Conservation (phyloP, 2,797 vertebrate genomes). For the Acestrorhynchus altus region DNA sequence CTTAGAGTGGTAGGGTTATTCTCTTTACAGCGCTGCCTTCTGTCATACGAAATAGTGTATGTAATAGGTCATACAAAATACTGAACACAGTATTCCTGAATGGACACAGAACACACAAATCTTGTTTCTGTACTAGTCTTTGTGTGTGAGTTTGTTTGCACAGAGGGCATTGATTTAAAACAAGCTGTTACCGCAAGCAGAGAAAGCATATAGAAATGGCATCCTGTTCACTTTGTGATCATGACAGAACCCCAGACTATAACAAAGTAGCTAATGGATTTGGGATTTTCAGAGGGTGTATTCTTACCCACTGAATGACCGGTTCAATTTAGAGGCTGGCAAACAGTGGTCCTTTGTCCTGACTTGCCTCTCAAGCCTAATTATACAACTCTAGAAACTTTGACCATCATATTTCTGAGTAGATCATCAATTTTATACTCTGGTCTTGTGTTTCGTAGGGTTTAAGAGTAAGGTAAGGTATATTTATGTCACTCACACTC, state of each 20-base stretch:
- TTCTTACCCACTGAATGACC: conserved; percentile 40
- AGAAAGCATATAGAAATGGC: conserved; percentile 72
- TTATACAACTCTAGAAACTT: conserved; percentile 16
- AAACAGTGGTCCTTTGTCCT: conserved; percentile 55
- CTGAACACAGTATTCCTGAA: conserved; percentile 39
- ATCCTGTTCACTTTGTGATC: conserved; percentile 74
- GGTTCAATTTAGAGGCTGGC: conserved; percentile 48
- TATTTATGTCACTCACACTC: neutral
- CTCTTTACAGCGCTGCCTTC: conserved; percentile 21
- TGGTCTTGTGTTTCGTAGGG: neutral
- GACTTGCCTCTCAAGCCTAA: conserved; percentile 55
- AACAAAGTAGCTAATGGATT: conserved; percentile 52
- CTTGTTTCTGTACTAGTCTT: conserved; percentile 37
- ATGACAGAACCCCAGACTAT: conserved; percentile 41
- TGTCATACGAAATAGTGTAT: conserved; percentile 27
- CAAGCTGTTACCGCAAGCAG: conserved; percentile 61
- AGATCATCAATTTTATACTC: conserved; percentile 8
- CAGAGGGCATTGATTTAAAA: conserved; percentile 49
- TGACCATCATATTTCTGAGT: conserved; percentile 10
- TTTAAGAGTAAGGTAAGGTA: neutral
- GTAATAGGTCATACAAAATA: conserved; percentile 36
- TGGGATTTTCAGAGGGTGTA: conserved; percentile 37
- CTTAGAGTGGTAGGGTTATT: conserved; percentile 12
- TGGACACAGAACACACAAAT: conserved; percentile 31
- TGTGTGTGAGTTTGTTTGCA: conserved; percentile 47